phyloP scores from a whole-genome alignment of 2,888 invertebrate genomes.

The Heliothis peltigera region DNA sequence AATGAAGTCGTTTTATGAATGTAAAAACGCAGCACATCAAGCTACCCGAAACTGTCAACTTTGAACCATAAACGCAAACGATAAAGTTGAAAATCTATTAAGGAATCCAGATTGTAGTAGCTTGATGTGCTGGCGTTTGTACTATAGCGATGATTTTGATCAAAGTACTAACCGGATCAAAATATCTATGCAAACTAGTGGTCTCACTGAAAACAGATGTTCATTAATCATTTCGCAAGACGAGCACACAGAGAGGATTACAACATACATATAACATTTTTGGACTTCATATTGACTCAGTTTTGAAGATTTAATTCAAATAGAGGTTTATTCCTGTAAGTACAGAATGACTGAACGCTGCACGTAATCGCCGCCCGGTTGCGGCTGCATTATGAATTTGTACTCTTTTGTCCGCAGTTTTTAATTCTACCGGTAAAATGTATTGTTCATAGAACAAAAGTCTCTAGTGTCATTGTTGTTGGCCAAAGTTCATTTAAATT shows the following conservation, averaged over 20 bases:
- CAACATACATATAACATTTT: not conserved
- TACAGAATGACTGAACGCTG: constrained; percentile 39
- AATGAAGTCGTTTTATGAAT: not conserved
- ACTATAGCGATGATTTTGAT: not conserved
- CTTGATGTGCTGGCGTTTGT: no score
- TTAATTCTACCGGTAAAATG: constrained; percentile 89
- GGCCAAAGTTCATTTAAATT: constrained; percentile 90
- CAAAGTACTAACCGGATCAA: not conserved
- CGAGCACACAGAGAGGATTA: not conserved
- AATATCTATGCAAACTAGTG: not conserved
- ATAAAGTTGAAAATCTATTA: no score
- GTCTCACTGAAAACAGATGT: not conserved
- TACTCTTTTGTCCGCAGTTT: constrained; percentile 87
- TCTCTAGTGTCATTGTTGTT: constrained; percentile 88
- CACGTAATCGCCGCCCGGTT: constrained; percentile 75
- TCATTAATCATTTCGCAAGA: not conserved
- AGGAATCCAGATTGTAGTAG: no score
- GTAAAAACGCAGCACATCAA: no score
- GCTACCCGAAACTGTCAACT: no score
- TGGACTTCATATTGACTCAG: not conserved
- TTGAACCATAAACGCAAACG: no score
- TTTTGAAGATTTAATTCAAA: constrained; percentile 28
- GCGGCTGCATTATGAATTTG: constrained; percentile 87
- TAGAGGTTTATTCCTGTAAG: constrained; percentile 33
- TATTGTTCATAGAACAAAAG: constrained; percentile 89